Base-by-base conservation (phyloP, 2,797 vertebrate genomes). In the Clamator glandarius region DNA sequence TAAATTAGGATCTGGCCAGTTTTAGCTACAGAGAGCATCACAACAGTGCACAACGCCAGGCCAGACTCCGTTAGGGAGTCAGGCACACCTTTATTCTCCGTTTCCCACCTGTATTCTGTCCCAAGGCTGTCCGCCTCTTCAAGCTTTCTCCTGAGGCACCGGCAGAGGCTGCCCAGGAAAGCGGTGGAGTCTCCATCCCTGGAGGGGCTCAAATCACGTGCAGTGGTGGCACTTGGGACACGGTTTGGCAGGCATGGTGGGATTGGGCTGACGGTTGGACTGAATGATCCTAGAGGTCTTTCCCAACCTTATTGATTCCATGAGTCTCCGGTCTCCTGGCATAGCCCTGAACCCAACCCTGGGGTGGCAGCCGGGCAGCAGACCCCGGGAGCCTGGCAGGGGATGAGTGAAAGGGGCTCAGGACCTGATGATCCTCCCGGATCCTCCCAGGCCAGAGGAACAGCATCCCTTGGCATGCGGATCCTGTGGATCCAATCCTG, bases 1-100 rank as follows among this genome's bases (percentile, higher is more conserved):
- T 69, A 76, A 91, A 86, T 89, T 58, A 84, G 91, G 88, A 82
- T 63, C 67, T 14, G 59, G 80, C 77, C 77, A n/a, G 74, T 66
- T 83, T 51, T 63, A 66, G 77, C 88, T 63, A 28, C 57, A 75
- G 79, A 76, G 72, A 78, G 89, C 88, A 48, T 72, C 31, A 79
- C 41, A 35, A 11, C 59, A 12, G 70, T 67, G 91, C 64, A 9
- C 8, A 12, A 12, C 67, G 28, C n/a, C 77, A 84, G 90, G 66
- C 90, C 20, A n/a, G 72, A 29, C 88, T 19, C 7, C 78, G 51
- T 6, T 6, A 41, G 42, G 54, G 2, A 29, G 26, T 14, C 3
- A 3, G 51, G 55, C 64, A 39, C 1, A 6, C 3, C 19, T 25
- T 39, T 17, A 13, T 31, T 78, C 57, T 39, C 29, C 3, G 0